phyloP scores from a whole-genome alignment of 2,888 invertebrate genomes.

The Cantharis lateralis region DNA sequence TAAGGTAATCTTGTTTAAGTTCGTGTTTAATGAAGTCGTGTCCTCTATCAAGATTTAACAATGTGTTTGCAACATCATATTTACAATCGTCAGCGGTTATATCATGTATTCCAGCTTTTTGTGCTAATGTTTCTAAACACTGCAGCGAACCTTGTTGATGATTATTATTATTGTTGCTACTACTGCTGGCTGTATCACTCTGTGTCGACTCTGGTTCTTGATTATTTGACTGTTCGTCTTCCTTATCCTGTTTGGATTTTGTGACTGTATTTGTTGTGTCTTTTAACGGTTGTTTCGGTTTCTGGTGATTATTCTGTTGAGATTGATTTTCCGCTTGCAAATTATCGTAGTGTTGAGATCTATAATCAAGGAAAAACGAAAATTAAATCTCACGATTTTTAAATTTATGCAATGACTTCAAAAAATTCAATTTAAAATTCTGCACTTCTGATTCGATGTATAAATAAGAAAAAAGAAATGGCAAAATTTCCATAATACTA shows the following conservation, averaged over 20 bases:
- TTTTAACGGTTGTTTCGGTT: slow-evolving; percentile 53
- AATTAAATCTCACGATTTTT: slow-evolving; percentile 50
- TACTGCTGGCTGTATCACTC: slow-evolving; percentile 36
- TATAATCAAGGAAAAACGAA: slow-evolving; percentile 58
- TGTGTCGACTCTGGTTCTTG: slow-evolving; percentile 53
- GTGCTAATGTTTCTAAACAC: slow-evolving; percentile 73
- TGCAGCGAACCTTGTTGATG: slow-evolving; percentile 61
- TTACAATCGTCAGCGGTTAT: slow-evolving; percentile 74
- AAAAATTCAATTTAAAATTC: neutral
- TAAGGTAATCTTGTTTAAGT: slow-evolving; percentile 34
- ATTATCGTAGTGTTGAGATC: slow-evolving; percentile 67
- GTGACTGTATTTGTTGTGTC: slow-evolving; percentile 53
- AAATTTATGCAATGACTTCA: neutral
- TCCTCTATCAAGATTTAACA: slow-evolving; percentile 66
- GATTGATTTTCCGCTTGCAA: slow-evolving; percentile 55
- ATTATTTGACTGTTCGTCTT: slow-evolving; percentile 43
- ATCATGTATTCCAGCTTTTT: slow-evolving; percentile 66
- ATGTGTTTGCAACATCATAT: slow-evolving; percentile 71
- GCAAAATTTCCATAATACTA: slow-evolving; percentile 1
- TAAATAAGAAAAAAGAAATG: neutral
- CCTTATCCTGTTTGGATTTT: slow-evolving; percentile 45
- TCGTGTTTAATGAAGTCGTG: slow-evolving; percentile 46
- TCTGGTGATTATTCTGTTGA: slow-evolving; percentile 35
- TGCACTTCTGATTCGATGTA: neutral
- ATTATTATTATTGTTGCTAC: slow-evolving; percentile 31